Conservation (phyloP, 2,888 invertebrate genomes). For the Hypsopygia costalis region DNA sequence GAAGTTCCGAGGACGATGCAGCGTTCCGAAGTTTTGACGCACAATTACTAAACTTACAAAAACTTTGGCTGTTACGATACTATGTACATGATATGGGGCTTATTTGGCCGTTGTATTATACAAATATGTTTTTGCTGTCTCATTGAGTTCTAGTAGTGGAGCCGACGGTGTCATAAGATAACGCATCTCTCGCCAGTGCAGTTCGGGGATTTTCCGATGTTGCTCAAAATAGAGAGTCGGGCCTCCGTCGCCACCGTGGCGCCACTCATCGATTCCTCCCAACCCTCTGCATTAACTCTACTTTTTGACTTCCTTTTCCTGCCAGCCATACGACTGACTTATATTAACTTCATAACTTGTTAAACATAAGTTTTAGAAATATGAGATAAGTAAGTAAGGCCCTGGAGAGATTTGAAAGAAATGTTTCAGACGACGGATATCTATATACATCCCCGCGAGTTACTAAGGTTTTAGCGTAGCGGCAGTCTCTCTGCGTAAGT, state of each 20-base stretch:
- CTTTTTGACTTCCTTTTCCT: constrained; percentile 61
- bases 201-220: constrained; percentile 30
- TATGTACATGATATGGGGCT: constrained; percentile 22
- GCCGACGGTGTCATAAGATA: constrained; percentile 20
- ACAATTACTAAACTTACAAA: constrained; percentile 34
- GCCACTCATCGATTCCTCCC: constrained; percentile 52
- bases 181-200: constrained; percentile 23
- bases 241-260: constrained; percentile 42
- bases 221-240: constrained; percentile 43
- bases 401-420: constrained; percentile 54
- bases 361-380: constrained; percentile 68
- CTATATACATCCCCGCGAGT: constrained; percentile 35
- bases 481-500: constrained; percentile 24
- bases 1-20: constrained; percentile 30
- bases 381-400: constrained; percentile 54
- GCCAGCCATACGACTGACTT: constrained; percentile 56
- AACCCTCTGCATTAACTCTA: constrained; percentile 53
- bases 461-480: constrained; percentile 37
- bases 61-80: constrained; percentile 28
- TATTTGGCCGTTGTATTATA: constrained; percentile 26
- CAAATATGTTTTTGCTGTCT: constrained; percentile 21
- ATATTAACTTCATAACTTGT: constrained; percentile 71
- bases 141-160: constrained; percentile 21
- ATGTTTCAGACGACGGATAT: constrained; percentile 38
- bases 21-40: constrained; percentile 30